Conservation (phyloP, 2,113 vertebrate genomes). For the Anoplopoma fimbria region DNA sequence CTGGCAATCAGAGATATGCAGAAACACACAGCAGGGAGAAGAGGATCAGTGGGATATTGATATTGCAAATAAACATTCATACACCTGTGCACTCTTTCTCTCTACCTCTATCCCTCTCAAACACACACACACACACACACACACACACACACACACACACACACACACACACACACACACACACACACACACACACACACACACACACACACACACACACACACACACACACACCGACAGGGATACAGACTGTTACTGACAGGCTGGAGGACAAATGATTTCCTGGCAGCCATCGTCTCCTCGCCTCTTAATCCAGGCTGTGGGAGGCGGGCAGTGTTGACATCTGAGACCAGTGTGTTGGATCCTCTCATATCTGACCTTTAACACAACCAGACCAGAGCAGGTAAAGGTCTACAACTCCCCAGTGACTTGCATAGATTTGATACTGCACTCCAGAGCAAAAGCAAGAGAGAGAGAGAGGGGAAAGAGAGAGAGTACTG, state of each 20-base stretch:
- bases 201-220: conserved; percentile 20
- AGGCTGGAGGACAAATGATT: conserved; percentile 62
- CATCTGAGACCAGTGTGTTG: conserved; percentile 63
- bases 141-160: conserved; percentile 25
- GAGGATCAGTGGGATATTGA: conserved; percentile 69
- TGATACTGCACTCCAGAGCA: conserved; percentile 38
- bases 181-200: conserved; percentile 32
- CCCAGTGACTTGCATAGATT: conserved; percentile 55
- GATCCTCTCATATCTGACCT: conserved; percentile 77
- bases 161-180: conserved; percentile 25
- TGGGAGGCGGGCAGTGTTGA: conserved; percentile 53
- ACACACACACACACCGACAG: conserved; percentile 41
- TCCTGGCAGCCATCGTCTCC: conserved; percentile 68
- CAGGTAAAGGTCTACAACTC: conserved; percentile 78
- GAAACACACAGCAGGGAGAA: conserved; percentile 53
- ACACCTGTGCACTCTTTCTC: conserved; percentile 25
- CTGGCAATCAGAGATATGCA: conserved; percentile 61
- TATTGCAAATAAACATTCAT: conserved; percentile 54
- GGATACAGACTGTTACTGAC: conserved; percentile 61
- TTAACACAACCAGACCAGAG: conserved; percentile 72
- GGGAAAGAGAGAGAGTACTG: conserved; percentile 1
- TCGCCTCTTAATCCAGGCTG: conserved; percentile 60
- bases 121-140: conserved; percentile 32
- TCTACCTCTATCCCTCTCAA: neutral
- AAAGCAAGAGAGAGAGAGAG: conserved; percentile 7